Base-by-base conservation (phyloP, 1,140 invertebrate genomes). In the Euura saliciscinereae region DNA sequence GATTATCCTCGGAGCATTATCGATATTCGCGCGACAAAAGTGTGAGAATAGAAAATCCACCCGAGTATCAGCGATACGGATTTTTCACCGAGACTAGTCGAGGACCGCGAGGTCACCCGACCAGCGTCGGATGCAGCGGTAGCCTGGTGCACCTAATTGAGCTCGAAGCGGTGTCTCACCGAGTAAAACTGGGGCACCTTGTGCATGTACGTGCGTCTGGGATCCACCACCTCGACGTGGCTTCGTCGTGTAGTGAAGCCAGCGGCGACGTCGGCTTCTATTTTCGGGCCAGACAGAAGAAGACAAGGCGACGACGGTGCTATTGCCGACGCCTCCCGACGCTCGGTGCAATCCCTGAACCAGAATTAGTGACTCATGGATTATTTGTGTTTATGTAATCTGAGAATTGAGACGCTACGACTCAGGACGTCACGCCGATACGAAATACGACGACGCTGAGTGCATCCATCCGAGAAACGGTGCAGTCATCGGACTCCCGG, bases 301-400 rank as follows among this genome's bases (percentile, higher is more conserved):
- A 67, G 66, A 67, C 2, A 67, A 28, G 66, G n/a, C 51, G 51
- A 59, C 51, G 51, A 59, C 51, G 51, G 51, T 59, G 51, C 51
- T n/a, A n/a, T n/a, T 10, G 51, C 51, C 51, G 51, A 59, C 2
- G 51, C 51, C 51, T 59, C 8, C n/a, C 51, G 51, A 10, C 51
- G 51, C 51, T n/a, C 51, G 51, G 46, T 74, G 73, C 70, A 44
- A 79, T 43, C 70, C 72, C 65, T 45, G 65, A 65, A 71, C 75
- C 77, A 78, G 73, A 79, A 78, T 79, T 79, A 79, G 76, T 79
- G 73, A 79, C 67, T 78, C 75, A 78, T 45, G 65, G 75, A 78
- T 78, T 78, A 79, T 77, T 79, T 73, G 75, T 71, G 73, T 78
- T 79, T 79, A 78, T 78, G 77, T 79, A 79, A 79, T 79, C 70